Conservation (phyloP, 2,113 vertebrate species). For the Rhinolophus sinicus region DNA sequence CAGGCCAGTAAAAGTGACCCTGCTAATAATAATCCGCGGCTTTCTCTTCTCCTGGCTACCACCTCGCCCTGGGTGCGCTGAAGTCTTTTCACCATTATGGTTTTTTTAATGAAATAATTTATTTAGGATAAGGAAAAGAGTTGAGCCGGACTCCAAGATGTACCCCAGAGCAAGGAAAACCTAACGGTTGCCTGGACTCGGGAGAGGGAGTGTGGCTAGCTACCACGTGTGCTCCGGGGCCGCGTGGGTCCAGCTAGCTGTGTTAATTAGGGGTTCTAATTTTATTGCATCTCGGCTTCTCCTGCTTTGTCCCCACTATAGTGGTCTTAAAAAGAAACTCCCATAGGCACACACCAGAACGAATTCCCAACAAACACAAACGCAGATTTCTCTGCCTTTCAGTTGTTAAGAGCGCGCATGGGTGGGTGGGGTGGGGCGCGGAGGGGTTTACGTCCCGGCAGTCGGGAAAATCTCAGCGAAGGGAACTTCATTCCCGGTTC, state of each 20-base stretch:
- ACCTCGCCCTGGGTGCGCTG: background rate
- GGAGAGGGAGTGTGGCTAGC: background rate
- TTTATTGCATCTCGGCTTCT: conserved; percentile 52
- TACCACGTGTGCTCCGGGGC: background rate
- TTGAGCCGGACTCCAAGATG: background rate
- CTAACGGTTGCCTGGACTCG: accelerated
- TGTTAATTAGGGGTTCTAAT: conserved; percentile 65
- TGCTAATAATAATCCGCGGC: accelerated
- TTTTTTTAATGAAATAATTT: background rate
- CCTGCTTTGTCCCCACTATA: conserved; percentile 30
- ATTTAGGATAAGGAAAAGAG: background rate
- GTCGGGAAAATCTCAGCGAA: accelerated
- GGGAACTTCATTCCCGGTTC: background rate
- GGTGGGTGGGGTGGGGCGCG: accelerated
- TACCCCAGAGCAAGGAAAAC: background rate
- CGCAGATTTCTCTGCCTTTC: background rate
- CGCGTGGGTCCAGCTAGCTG: background rate
- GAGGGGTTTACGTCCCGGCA: accelerated
- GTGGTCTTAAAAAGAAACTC: conserved; percentile 55
- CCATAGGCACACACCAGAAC: background rate
- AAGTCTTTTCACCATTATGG: background rate
- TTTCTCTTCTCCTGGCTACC: background rate
- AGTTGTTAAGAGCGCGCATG: background rate
- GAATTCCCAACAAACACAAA: background rate
- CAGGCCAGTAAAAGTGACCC: background rate